Percentiles rank a stretch among this genome's conserved stretches.
Conservation (phyloP, 2,797 vertebrate species). For the Anolis apletophallus region DNA sequence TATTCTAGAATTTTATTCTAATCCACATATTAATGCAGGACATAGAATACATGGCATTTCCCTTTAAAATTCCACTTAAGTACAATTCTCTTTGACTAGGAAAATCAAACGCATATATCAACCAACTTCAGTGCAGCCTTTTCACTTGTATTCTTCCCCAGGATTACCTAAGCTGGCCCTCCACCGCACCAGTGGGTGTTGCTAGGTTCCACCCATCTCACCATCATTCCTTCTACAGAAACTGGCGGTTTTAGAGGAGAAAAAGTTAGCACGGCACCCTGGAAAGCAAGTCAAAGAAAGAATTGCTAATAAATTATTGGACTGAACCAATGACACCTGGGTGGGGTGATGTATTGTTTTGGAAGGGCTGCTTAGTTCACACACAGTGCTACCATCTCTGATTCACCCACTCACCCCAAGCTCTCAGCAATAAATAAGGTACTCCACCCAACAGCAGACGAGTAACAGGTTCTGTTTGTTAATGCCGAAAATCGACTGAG, state of each 20-base stretch:
- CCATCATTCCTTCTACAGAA: slow-evolving; percentile 34
- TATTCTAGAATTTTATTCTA: neutral
- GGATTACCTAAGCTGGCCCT: neutral
- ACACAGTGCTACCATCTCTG: neutral
- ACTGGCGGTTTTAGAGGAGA: slow-evolving; percentile 36
- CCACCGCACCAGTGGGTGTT: neutral
- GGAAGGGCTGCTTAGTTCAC: neutral
- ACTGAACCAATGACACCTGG: neutral
- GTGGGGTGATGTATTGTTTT: slow-evolving; percentile 4
- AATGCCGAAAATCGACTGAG: accelerated
- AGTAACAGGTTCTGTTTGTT: neutral
- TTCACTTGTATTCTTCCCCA: neutral
- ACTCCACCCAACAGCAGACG: neutral
- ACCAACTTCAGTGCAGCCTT: no score
- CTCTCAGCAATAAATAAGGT: neutral
- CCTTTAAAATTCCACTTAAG: neutral
- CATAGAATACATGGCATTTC: no score
- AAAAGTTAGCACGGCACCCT: slow-evolving; percentile 32
- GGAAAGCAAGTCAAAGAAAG: slow-evolving; percentile 38
- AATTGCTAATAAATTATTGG: slow-evolving; percentile 3
- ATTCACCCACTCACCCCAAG: slow-evolving; percentile 20
- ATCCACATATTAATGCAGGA: no score
- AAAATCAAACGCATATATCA: neutral
- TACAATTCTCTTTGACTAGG: no score
- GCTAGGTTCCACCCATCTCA: slow-evolving; percentile 27